A percentile compares a stretch with the other conserved stretches of the same genome.
Conservation (phyloP, 2,888 invertebrate genomes). For the Hypomecis atomaria region DNA sequence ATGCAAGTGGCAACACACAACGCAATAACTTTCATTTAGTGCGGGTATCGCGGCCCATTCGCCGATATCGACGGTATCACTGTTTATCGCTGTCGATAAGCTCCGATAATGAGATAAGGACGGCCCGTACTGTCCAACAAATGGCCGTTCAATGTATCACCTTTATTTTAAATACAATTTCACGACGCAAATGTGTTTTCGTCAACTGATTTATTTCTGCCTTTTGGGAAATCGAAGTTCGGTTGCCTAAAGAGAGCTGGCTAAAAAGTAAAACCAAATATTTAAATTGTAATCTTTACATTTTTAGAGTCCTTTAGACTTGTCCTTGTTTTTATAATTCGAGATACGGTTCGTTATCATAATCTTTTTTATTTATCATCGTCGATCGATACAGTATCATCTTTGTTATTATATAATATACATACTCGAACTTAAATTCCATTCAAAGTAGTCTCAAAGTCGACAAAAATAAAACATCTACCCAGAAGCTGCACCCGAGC, state of each 20-base stretch:
- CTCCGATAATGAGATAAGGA: conserved; percentile 30
- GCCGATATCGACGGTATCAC: conserved; percentile 28
- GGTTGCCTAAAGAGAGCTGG: too few relatives aligned
- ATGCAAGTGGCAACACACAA: conserved; percentile 15
- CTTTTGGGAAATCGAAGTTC: too few relatives aligned
- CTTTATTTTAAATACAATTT: conserved; percentile 17
- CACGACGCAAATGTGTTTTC: conserved; percentile 2
- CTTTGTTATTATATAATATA: too few relatives aligned
- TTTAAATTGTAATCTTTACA: too few relatives aligned
- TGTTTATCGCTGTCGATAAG: conserved; percentile 28
- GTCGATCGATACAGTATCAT: too few relatives aligned
- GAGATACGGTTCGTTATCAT: too few relatives aligned
- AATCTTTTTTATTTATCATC: too few relatives aligned
- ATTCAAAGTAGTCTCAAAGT: neutral
- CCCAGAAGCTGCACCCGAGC: conserved; percentile 9
- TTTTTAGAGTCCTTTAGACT: too few relatives aligned
- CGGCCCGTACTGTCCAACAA: conserved; percentile 13
- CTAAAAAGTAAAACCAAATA: too few relatives aligned
- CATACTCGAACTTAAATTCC: neutral
- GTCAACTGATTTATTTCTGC: neutral
- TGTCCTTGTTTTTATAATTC: too few relatives aligned
- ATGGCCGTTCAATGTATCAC: conserved; percentile 22
- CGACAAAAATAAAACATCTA: conserved; percentile 2
- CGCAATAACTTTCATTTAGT: conserved; percentile 21
- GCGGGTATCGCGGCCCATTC: conserved; percentile 21